phyloP scores from a whole-genome alignment of 2,888 invertebrate genomes.

The Corbicula japonica region DNA sequence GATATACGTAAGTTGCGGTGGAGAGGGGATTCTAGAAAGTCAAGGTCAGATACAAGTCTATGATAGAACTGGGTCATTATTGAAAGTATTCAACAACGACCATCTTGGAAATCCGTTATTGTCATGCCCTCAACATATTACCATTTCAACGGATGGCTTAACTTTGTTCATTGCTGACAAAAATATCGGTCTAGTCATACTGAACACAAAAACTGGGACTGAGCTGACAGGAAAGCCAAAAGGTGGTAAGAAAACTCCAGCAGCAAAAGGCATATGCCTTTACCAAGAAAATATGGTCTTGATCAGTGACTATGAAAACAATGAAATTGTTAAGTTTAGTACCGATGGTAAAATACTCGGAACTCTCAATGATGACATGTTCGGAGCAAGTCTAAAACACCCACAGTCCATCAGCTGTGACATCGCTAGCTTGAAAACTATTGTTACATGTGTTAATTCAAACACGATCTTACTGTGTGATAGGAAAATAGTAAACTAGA shows the following conservation, averaged over 20 bases:
- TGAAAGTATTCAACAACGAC: constrained; percentile 4
- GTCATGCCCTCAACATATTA: constrained; percentile 35
- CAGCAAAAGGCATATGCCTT: constrained; percentile 21
- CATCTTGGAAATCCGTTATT: constrained; percentile 8
- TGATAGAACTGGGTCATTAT: constrained; percentile 5
- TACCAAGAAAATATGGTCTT: too few relatives aligned
- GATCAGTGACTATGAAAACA: too few relatives aligned
- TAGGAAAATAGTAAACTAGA: too few relatives aligned
- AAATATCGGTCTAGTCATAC: constrained; percentile 10
- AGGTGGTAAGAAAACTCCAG: background rate
- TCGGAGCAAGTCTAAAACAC: too few relatives aligned
- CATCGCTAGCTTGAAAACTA: too few relatives aligned
- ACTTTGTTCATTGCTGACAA: constrained; percentile 21
- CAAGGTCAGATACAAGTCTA: constrained; percentile 33
- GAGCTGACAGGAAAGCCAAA: background rate
- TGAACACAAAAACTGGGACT: background rate
- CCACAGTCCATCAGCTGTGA: too few relatives aligned
- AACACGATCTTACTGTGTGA: too few relatives aligned
- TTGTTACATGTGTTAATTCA: too few relatives aligned
- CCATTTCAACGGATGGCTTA: background rate
- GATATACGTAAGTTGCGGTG: constrained; percentile 38
- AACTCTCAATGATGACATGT: too few relatives aligned
- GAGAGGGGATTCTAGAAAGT: constrained; percentile 28
- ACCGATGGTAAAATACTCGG: too few relatives aligned
- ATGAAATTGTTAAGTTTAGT: too few relatives aligned